Conservation (phyloP, 2,113 vertebrate genomes). For the Plectropomus leopardus region DNA sequence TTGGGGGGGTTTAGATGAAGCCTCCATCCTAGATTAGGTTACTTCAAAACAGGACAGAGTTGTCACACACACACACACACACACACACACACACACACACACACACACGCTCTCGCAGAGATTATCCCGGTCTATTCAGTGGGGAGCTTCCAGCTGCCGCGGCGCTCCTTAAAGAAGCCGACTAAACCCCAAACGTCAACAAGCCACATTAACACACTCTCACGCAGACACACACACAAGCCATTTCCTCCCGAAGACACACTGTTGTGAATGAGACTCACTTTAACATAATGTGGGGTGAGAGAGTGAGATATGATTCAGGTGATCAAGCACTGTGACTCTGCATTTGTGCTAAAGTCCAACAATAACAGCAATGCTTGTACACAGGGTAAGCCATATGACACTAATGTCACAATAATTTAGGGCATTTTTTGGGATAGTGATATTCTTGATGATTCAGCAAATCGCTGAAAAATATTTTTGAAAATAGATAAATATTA, state of each 20-base stretch:
- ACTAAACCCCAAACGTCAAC: constrained; percentile 62
- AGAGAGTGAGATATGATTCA: constrained; percentile 19
- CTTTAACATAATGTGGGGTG: constrained; percentile 1
- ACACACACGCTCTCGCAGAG: constrained; percentile 22
- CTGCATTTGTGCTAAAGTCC: constrained; percentile 12
- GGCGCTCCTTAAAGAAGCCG: constrained; percentile 47
- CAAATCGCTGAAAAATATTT: no score
- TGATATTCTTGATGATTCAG: no score
- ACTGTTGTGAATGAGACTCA: constrained; percentile 34
- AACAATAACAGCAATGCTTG: constrained; percentile 11
- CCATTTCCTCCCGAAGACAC: not conserved
- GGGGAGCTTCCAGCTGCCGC: constrained; percentile 57
- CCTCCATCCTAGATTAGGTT: constrained; percentile 70
- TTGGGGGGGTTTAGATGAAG: constrained; percentile 19
- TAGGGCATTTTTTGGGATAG: no score
- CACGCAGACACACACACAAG: not conserved
- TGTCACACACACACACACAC: not conserved
- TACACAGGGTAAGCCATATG: no score
- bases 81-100: not conserved
- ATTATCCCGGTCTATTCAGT: constrained; percentile 68
- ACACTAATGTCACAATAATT: no score
- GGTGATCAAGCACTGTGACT: constrained; percentile 8
- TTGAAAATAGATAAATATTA: no score
- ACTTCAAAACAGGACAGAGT: constrained; percentile 74
- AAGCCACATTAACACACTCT: constrained; percentile 43